Evolutionary conservation across 37 sponge, comb jelly and placozoan species (phyloP).

Genomic region (Diacarnus erythraeanus): DNA sequence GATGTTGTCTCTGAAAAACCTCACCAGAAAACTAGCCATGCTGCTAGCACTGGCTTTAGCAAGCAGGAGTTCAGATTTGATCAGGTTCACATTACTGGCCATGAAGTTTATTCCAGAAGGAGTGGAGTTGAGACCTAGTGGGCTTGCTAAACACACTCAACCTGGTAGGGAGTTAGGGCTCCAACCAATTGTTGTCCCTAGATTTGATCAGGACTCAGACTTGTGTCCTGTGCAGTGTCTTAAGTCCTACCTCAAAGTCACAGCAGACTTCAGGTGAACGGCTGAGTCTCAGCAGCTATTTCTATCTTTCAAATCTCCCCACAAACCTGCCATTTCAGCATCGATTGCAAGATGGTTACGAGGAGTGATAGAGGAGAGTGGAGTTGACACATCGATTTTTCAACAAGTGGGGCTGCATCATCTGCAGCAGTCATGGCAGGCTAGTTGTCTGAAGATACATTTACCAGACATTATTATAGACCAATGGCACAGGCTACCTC

Average conservation of each 20-base stretch:
- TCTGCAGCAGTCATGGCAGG: conserved; percentile 24
- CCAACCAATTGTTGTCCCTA: no score
- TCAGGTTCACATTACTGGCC: no score
- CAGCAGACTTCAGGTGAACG: neutral
- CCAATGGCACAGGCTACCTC: neutral
- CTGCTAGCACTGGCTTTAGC: conserved; percentile 31
- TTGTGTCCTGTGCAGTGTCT: no score
- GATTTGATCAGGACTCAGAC: no score
- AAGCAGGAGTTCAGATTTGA: no score
- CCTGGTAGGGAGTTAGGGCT: no score
- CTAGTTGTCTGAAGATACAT: conserved; percentile 9
- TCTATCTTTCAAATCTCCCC: conserved; percentile 19
- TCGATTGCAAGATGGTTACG: conserved; percentile 31
- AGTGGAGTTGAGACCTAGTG: no score
- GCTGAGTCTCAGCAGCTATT: conserved; percentile 8
- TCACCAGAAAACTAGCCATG: conserved; percentile 28
- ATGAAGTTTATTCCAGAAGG: no score
- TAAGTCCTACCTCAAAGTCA: conserved; percentile 7
- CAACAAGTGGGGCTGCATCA: conserved; percentile 30
- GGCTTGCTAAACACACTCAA: no score
- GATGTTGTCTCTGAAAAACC: conserved; percentile 25
- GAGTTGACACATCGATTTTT: conserved; percentile 18
- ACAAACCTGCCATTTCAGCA: conserved; percentile 25
- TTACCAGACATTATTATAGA: conserved; percentile 8
- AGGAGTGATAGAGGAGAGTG: neutral